These are phyloP conservation scores for Phaetusa simplex DNA, from an alignment of 2,113 vertebrate genomes.

Conservation along the genomic window DNA sequence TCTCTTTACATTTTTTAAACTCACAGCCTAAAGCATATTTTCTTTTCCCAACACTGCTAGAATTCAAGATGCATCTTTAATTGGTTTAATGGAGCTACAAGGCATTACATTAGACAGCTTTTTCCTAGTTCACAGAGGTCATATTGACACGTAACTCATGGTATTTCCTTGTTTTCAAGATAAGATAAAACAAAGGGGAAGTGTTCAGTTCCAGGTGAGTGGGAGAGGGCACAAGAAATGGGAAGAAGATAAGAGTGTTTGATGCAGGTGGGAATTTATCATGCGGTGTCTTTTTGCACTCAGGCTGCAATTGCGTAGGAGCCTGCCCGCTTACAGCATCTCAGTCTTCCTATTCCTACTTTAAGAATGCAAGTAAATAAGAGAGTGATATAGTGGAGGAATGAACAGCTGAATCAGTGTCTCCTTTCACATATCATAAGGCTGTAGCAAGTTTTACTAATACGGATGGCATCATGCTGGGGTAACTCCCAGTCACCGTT, in stretches of 20 bases:
- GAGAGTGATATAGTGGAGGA: not conserved
- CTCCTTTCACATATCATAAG: not conserved
- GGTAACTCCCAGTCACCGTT: not conserved
- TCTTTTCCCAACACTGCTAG: slow-evolving; percentile 33
- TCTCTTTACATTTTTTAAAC: not conserved
- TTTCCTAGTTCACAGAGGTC: slow-evolving; percentile 78
- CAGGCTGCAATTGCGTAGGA: not conserved
- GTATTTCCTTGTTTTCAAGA: slow-evolving; percentile 81
- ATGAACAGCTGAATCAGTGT: not conserved
- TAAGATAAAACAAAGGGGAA: slow-evolving; percentile 81
- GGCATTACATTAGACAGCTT: slow-evolving; percentile 56
- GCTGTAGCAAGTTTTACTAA: not conserved
- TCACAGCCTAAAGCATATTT: slow-evolving; percentile 46
- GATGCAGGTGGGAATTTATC: slow-evolving; percentile 71
- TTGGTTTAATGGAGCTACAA: slow-evolving; percentile 71
- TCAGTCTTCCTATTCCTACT: not conserved
- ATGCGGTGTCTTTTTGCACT: slow-evolving; percentile 22
- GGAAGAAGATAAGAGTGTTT: slow-evolving; percentile 76
- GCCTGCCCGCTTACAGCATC: not conserved
- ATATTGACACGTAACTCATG: slow-evolving; percentile 81
- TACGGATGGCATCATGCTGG: not conserved
- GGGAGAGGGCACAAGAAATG: slow-evolving; percentile 70
- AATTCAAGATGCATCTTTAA: slow-evolving; percentile 57
- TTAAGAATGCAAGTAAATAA: slow-evolving; percentile 8
- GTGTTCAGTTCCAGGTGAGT: slow-evolving; percentile 82